These are phyloP conservation scores for Noctua fimbriata DNA, from an alignment of 2,888 invertebrate species.

Conservation along the genomic window DNA sequence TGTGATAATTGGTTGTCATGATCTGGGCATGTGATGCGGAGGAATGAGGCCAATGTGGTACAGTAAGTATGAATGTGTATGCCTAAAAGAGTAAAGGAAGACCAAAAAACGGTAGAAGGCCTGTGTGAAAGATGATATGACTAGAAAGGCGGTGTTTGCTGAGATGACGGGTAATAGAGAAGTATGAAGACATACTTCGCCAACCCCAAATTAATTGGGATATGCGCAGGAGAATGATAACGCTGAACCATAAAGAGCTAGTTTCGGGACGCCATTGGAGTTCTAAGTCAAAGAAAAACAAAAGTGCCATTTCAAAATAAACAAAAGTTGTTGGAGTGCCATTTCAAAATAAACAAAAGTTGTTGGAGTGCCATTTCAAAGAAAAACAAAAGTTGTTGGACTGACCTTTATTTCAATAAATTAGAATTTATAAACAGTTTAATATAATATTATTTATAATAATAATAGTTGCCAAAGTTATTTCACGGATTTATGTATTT, in stretches of 20 bases:
- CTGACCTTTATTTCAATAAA: slow-evolving; percentile 67
- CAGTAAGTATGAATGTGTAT: not conserved
- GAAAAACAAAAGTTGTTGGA: slow-evolving; percentile 46
- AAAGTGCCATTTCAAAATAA: slow-evolving; percentile 11
- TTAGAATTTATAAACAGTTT: slow-evolving; percentile 62
- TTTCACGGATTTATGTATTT: slow-evolving; percentile 76
- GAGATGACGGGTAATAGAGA: not conserved
- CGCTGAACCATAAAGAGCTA: not conserved
- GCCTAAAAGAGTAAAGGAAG: not conserved
- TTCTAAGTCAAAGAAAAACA: slow-evolving; percentile 20
- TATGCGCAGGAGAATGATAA: not conserved
- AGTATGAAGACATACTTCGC: not conserved
- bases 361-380: not conserved
- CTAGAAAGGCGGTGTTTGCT: not conserved
- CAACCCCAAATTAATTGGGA: not conserved
- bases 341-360: too few species aligned
- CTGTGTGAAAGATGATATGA: not conserved
- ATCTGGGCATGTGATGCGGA: not conserved
- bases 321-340: slow-evolving; percentile 33
- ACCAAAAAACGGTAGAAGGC: not conserved
- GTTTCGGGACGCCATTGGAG: not conserved
- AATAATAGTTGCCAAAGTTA: slow-evolving; percentile 77
- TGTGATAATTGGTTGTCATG: not conserved
- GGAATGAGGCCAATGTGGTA: not conserved
- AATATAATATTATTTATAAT: slow-evolving; percentile 65